phyloP scores from a whole-genome alignment of 2,113 vertebrate species.

The Orcinus orca region DNA sequence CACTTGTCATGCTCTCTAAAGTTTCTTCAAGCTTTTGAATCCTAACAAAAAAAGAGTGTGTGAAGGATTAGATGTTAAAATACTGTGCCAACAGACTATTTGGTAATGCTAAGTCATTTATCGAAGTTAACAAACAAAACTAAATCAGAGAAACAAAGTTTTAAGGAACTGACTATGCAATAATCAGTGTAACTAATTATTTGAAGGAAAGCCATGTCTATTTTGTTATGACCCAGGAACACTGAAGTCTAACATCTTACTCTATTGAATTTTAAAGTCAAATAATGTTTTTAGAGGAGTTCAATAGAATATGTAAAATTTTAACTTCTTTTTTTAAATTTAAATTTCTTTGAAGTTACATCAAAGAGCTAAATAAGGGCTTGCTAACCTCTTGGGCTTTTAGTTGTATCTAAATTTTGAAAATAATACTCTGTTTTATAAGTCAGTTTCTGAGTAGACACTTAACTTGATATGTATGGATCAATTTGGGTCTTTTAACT shows the following conservation, averaged over 20 bases:
- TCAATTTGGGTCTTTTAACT: background rate
- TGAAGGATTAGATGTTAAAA: background rate
- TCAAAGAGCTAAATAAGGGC: background rate
- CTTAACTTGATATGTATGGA: background rate
- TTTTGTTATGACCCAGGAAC: background rate
- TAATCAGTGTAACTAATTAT: background rate
- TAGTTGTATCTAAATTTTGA: slow-evolving; percentile 9
- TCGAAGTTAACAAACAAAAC: slow-evolving; percentile 13
- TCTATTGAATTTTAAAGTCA: background rate
- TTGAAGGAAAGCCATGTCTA: background rate
- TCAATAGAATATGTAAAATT: background rate
- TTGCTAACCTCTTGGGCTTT: slow-evolving; percentile 7
- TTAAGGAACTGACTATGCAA: background rate
- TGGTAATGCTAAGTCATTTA: slow-evolving; percentile 5
- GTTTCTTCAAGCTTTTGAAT: background rate
- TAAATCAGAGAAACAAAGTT: slow-evolving; percentile 6
- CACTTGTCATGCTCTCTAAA: background rate
- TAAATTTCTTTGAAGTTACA: slow-evolving; percentile 30
- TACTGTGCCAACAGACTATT: background rate
- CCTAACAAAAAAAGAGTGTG: background rate
- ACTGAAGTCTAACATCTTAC: background rate
- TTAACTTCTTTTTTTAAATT: slow-evolving; percentile 2
- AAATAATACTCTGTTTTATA: background rate
- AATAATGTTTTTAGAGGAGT: background rate
- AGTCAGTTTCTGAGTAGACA: background rate